Percentiles rank a stretch among this genome's conserved stretches.
These are phyloP conservation scores for Phaedon cochleariae DNA, from an alignment of 2,888 invertebrate species.

Conservation along the genomic window DNA sequence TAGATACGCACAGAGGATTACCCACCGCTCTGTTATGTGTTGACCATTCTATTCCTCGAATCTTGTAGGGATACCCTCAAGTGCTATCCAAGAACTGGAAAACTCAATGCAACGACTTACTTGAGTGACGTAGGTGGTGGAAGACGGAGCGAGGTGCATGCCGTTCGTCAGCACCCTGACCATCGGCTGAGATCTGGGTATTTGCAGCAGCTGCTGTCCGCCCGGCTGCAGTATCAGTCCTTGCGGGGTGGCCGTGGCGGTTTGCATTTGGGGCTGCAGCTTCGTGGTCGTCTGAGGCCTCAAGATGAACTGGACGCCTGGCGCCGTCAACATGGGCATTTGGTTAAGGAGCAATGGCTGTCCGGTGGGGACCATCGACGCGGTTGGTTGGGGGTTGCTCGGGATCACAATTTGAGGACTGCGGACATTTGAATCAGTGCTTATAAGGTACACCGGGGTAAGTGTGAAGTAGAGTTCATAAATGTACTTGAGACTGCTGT, in stretches of 20 bases:
- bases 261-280: slow-evolving; percentile 54
- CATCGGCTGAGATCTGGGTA: slow-evolving; percentile 56
- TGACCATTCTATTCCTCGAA: too few species aligned
- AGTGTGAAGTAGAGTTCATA: too few species aligned
- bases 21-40: too few species aligned
- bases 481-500: too few species aligned
- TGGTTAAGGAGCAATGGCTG: slow-evolving; percentile 60
- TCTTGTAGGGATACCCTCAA: too few species aligned
- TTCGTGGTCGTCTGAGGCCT: slow-evolving; percentile 69
- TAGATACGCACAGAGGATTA: too few species aligned
- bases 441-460: too few species aligned
- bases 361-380: slow-evolving; percentile 59
- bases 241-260: slow-evolving; percentile 56
- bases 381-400: slow-evolving; percentile 52
- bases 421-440: too few species aligned
- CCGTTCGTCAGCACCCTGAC: slow-evolving; percentile 70
- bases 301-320: slow-evolving; percentile 76
- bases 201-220: slow-evolving; percentile 56
- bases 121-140: slow-evolving; percentile 59
- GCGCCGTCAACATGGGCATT: slow-evolving; percentile 64
- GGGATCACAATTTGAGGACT: slow-evolving; percentile 61
- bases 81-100: too few species aligned
- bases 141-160: slow-evolving; percentile 58
- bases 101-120: too few species aligned
- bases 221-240: slow-evolving; percentile 59